Conservation (phyloP, 2,113 vertebrate genomes). For the Carassius gibelio region DNA sequence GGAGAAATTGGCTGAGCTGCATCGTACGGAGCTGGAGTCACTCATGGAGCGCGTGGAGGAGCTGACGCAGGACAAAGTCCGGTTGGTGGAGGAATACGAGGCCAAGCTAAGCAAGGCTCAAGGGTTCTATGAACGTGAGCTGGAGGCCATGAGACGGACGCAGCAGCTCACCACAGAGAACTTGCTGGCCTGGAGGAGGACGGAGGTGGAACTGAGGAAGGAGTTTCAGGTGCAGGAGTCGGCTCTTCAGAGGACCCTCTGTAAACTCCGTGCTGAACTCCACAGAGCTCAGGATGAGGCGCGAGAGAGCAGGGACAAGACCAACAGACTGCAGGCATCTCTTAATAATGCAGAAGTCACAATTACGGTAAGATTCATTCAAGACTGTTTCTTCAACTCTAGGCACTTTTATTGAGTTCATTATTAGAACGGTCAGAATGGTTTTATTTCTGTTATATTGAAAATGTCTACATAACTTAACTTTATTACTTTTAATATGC, state of each 20-base stretch:
- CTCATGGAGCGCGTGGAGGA: conserved; percentile 87
- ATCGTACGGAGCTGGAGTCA: conserved; percentile 83
- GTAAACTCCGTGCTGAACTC: conserved; percentile 74
- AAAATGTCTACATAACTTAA: neutral
- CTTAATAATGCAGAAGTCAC: conserved; percentile 87
- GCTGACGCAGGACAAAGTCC: conserved; percentile 83
- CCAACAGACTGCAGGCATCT: conserved; percentile 89
- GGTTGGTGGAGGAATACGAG: conserved; percentile 90
- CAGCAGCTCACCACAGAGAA: conserved; percentile 94
- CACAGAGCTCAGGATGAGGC: conserved; percentile 94
- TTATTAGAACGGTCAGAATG: neutral
- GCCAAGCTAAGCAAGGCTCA: conserved; percentile 90
- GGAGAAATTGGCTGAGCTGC: conserved; percentile 85
- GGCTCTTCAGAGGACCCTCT: conserved; percentile 83
- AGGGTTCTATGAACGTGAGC: conserved; percentile 90
- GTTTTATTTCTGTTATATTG: neutral
- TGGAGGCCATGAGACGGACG: conserved; percentile 92
- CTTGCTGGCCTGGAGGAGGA: conserved; percentile 91
- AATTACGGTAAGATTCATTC: conserved; percentile 79
- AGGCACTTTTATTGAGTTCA: neutral
- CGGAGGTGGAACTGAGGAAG: conserved; percentile 90
- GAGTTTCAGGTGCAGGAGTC: conserved; percentile 95
- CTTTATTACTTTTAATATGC: neutral
- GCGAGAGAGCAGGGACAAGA: conserved; percentile 87
- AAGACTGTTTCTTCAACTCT: neutral